Evolutionary conservation across 2,888 invertebrate genomes (phyloP), one percentile per base, ranked within the genome.

Genomic region (Cantharis rufa): DNA sequence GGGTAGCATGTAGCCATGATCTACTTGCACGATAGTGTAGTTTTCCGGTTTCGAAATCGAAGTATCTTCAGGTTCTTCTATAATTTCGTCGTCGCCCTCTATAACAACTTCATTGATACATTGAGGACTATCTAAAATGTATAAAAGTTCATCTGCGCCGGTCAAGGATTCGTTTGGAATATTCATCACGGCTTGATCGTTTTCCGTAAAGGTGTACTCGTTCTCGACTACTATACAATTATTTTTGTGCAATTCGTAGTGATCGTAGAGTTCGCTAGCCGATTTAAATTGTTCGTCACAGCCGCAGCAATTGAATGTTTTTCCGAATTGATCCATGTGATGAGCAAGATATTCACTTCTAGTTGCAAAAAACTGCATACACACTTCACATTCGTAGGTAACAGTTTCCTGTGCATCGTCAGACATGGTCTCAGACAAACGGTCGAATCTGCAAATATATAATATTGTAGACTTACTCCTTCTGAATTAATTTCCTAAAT

Each of bases 1-100:
- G 0, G 85, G 86, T 24, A 87, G 83, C 76, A 87, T 86, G 74
- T 88, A 88, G 1, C 88, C 88, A 79, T 88, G 88, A 76, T 88
- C 88, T 5, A 87, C 81, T 74, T 85, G 86, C 1, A 88, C 86
- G 5, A 87, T 83, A 10, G 85, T 83, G 5, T 82, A 81, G 78
- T 83, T 82, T 27, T 84, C 83, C 0, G 72, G 72, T 70, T 74
- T 76, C 13, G 70, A 62, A 21, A 21, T 74, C 0, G 72, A 69
- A 10, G 62, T 71, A 21, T 66, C 64, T 68, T 80, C 76, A 10
- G 71, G 68, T 28, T 74, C 75, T 13, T 75, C 76, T 21, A 71
- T 74, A 10, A 68, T 68, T 13, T 82, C 83, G 13, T 82, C 81
- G 62, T 85, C 84, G 70, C 85, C 86, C 72, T 86, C 86, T 16